phyloP scores from a whole-genome alignment of 2,888 invertebrate genomes.

The Rhabditophanes sp. region DNA sequence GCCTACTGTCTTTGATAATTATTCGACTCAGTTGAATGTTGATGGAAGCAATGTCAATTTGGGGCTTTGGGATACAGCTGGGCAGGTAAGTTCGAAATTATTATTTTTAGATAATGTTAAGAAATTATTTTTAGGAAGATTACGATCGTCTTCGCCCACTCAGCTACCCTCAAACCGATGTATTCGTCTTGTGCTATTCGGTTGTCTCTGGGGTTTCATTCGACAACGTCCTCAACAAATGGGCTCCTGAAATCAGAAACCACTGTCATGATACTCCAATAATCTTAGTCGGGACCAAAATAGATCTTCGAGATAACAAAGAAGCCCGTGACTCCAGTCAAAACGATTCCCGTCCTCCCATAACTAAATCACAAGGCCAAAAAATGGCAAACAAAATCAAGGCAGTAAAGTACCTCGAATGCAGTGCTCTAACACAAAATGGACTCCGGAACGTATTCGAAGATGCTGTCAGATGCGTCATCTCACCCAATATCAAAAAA shows the following conservation, averaged over 20 bases:
- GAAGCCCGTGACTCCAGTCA: conserved; percentile 76
- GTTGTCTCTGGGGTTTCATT: conserved; percentile 96
- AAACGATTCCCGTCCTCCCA: conserved; percentile 80
- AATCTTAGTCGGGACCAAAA: conserved; percentile 94
- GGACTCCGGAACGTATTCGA: conserved; percentile 75
- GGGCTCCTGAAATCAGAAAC: conserved; percentile 99
- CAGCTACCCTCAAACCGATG: conserved; percentile 94
- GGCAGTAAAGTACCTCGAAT: conserved; percentile 97
- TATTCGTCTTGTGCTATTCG: conserved; percentile 97
- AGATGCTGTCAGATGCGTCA: conserved; percentile 88
- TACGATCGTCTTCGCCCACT: conserved; percentile 86
- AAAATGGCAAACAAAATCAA: conserved; percentile 93
- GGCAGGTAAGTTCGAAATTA: conserved; percentile 56
- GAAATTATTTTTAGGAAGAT: conserved; percentile 24
- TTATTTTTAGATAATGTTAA: neutral
- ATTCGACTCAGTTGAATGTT: conserved; percentile 93
- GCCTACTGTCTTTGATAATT: conserved; percentile 74
- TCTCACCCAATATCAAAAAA: conserved; percentile 88
- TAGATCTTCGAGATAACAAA: conserved; percentile 91
- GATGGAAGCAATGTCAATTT: conserved; percentile 90
- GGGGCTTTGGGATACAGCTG: conserved; percentile 94
- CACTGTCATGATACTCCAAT: conserved; percentile 98
- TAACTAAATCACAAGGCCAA: conserved; percentile 91
- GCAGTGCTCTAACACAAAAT: conserved; percentile 92
- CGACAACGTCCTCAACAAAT: conserved; percentile 97